These are phyloP conservation scores for Aleiodes testaceus DNA, from an alignment of 2,888 invertebrate genomes.

Conservation along the genomic window DNA sequence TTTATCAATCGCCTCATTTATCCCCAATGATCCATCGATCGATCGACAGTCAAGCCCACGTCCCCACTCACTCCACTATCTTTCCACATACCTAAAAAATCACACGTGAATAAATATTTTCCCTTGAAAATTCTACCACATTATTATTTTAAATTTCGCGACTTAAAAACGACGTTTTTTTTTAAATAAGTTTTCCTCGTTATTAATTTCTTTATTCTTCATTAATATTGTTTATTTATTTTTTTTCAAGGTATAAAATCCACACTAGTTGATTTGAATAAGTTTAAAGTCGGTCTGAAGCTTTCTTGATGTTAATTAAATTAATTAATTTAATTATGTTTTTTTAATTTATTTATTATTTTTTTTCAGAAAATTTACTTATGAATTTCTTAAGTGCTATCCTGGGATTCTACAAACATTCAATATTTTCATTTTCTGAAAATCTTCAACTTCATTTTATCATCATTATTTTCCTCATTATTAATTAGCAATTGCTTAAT, in stretches of 20 bases:
- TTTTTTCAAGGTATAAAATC: conserved; percentile 28
- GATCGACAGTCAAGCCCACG: conserved; percentile 4
- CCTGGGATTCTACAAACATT: conserved; percentile 29
- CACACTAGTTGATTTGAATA: conserved; percentile 26
- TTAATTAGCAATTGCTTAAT: conserved; percentile 17
- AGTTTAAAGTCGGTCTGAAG: conserved; percentile 9
- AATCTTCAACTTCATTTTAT: not conserved
- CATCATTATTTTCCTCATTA: not conserved
- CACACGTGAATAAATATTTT: conserved; percentile 24
- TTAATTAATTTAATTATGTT: not conserved
- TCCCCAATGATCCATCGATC: conserved; percentile 8
- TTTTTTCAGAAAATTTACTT: not conserved
- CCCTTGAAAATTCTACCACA: conserved; percentile 22
- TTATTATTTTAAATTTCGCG: conserved; percentile 1
- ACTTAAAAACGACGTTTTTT: not conserved
- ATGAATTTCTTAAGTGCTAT: conserved; percentile 1
- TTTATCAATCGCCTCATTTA: too few species aligned
- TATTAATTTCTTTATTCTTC: not conserved
- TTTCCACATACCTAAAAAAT: not conserved
- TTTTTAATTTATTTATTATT: too few species aligned
- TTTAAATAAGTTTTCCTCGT: not conserved
- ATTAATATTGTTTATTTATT: not conserved
- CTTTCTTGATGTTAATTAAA: not conserved
- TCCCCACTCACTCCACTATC: too few species aligned
- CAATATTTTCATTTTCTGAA: not conserved